Base-by-base conservation (phyloP, 1,140 invertebrate species). In the Philaenus spumarius region DNA sequence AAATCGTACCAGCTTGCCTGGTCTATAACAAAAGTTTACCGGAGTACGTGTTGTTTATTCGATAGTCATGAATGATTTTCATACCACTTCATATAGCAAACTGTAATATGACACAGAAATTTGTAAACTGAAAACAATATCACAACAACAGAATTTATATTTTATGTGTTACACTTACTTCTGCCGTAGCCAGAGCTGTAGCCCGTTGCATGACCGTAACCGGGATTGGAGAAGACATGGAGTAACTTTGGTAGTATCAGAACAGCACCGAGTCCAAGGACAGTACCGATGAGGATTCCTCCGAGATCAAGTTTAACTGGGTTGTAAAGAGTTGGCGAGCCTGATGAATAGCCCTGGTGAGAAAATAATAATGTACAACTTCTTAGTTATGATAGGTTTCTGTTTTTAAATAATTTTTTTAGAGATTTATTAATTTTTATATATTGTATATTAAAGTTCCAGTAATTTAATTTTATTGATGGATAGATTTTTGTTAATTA, bases 251-350 rank as follows among this genome's bases (percentile, higher is more conserved):
- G 88, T 22, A 89, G 76, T 0, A 91, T 79, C 9, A 91, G 75
- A 39, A 90, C 80, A 1, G 86, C 85, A 20, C 86, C 87, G 26
- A 91, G 80, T 2, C 88, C 88, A 42, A 91, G 76, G 0, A 89
- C 78, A 6, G 87, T 86, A 0, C 88, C 88, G 7, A 90, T 69
- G 2, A 89, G 75, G 23, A 91, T 78, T n/a, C 87, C 88, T 4
- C 87, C 87, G 1, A 91, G 71, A 64, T 91, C 88, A 35, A 91
- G 81, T 71, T 87, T 89, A n/a, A 86, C 74, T 1, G 85, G 85
- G 9, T 81, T 79, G 55, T 86, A 86, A 20, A 68, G 43, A 34
- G 55, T 55, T 0, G 50, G 14, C 15, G 50, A 23, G 6, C 53
- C 54, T 26, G 20, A 20, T 7, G 35, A 39, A 17, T 57, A 63